These are phyloP conservation scores for Drosophila mercatorum DNA, from an alignment of 2,888 invertebrate species.

Conservation along the genomic window DNA sequence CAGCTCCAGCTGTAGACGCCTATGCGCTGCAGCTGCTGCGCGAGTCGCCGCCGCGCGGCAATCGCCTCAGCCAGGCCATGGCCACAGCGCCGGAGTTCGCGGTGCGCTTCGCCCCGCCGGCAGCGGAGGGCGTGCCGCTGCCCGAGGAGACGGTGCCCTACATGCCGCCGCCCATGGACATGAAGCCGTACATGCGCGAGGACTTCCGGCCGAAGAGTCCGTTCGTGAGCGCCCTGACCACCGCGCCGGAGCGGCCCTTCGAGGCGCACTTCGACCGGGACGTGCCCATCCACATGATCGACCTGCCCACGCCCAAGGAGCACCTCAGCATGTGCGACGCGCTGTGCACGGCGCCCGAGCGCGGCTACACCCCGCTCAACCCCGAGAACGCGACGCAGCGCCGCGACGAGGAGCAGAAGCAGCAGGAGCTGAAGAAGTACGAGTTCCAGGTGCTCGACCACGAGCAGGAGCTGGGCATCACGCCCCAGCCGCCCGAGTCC, in stretches of 20 bases:
- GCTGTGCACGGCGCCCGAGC: constrained; percentile 88
- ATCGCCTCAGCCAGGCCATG: constrained; percentile 85
- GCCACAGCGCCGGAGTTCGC: constrained; percentile 82
- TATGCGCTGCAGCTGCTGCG: constrained; percentile 55
- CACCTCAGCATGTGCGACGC: constrained; percentile 87
- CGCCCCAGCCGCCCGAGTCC: constrained; percentile 57
- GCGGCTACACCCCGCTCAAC: constrained; percentile 87
- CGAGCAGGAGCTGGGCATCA: constrained; percentile 76
- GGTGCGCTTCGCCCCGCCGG: constrained; percentile 79
- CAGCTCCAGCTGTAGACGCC: constrained; percentile 5
- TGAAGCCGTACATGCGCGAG: constrained; percentile 86
- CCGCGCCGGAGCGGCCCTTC: constrained; percentile 88
- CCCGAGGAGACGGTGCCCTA: constrained; percentile 89
- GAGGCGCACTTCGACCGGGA: constrained; percentile 85
- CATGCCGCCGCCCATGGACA: constrained; percentile 88
- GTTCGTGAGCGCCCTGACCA: constrained; percentile 88
- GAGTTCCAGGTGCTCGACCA: constrained; percentile 83
- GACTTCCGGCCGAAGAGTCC: constrained; percentile 86
- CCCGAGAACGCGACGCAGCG: constrained; percentile 84
- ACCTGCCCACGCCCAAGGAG: constrained; percentile 85
- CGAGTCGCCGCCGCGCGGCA: constrained; percentile 85
- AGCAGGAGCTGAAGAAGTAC: constrained; percentile 74
- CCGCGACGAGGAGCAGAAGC: constrained; percentile 77
- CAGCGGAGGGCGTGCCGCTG: constrained; percentile 86
- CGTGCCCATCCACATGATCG: constrained; percentile 83